Percentiles rank a stretch among this genome's conserved stretches.
Evolutionary conservation across 2,797 vertebrate species (phyloP).

Genomic region (Geotria australis): DNA sequence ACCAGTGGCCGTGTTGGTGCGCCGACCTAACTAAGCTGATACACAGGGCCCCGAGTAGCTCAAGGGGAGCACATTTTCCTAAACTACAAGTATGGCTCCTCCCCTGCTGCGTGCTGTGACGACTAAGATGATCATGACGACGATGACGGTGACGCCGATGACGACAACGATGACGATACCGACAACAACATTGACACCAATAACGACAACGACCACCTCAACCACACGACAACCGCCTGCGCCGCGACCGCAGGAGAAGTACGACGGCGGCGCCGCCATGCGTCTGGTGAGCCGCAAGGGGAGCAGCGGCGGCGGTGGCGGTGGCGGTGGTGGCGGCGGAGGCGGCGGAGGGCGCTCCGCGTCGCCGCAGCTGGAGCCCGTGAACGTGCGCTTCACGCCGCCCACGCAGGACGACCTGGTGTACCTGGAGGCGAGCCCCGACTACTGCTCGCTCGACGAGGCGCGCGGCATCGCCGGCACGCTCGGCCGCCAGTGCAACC

Average conservation of each 20-base stretch:
- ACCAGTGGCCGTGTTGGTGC: no score
- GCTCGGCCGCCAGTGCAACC: slow-evolving; percentile 66
- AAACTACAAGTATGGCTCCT: no score
- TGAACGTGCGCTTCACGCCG: slow-evolving; percentile 64
- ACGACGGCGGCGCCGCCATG: slow-evolving; percentile 72
- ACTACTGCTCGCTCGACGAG: slow-evolving; percentile 77
- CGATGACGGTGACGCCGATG: not conserved
- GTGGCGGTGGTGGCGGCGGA: no score
- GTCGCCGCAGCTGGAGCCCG: slow-evolving; percentile 39
- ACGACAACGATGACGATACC: no score
- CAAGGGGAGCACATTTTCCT: no score
- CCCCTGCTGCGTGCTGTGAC: not conserved
- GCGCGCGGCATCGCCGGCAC: slow-evolving; percentile 74
- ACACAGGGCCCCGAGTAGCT: no score
- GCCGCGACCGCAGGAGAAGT: slow-evolving; percentile 26
- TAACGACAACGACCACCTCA: not conserved
- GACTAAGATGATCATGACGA: not conserved
- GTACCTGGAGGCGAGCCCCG: slow-evolving; percentile 66
- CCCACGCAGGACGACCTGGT: slow-evolving; percentile 58
- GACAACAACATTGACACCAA: no score
- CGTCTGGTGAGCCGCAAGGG: slow-evolving; percentile 35
- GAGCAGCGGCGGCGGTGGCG: slow-evolving; percentile 3
- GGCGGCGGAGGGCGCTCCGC: not conserved
- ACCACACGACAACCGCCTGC: no score
- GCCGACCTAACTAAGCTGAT: no score